phyloP scores from a whole-genome alignment of 2,888 invertebrate genomes.

The Caenorhabditis sp. region DNA sequence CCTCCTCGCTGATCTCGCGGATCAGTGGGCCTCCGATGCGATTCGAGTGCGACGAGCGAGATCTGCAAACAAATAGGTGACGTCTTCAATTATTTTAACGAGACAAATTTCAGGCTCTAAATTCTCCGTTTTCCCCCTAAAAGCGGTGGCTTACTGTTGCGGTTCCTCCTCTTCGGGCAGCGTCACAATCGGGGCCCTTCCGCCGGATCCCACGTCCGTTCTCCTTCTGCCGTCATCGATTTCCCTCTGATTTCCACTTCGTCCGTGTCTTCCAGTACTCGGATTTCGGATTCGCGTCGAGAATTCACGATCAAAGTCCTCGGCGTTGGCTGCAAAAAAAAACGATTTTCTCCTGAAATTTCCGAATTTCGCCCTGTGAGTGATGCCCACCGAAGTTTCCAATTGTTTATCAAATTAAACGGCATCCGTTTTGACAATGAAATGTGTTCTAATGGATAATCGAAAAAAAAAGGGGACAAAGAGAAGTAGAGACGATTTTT shows the following conservation, averaged over 20 bases:
- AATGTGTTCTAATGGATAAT: too few relatives aligned
- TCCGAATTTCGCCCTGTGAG: too few relatives aligned
- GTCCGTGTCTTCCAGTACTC: conserved; percentile 4
- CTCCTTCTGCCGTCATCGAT: conserved; percentile 22
- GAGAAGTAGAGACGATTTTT: too few relatives aligned
- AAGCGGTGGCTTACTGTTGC: conserved; percentile 11
- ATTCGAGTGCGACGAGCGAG: conserved; percentile 15
- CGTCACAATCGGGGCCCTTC: conserved; percentile 64
- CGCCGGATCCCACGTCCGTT: neutral
- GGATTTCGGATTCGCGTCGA: conserved; percentile 52
- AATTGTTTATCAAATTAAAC: too few relatives aligned
- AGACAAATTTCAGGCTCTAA: neutral
- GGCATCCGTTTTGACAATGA: too few relatives aligned
- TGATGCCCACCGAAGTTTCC: too few relatives aligned
- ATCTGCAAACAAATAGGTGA: conserved; percentile 17
- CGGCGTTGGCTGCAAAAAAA: conserved; percentile 75
- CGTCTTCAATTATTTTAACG: too few relatives aligned
- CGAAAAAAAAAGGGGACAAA: too few relatives aligned
- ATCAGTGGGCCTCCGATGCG: conserved; percentile 67
- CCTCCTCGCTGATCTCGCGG: conserved; percentile 76
- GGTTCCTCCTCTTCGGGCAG: conserved; percentile 69
- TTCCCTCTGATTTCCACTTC: conserved; percentile 12
- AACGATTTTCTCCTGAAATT: too few relatives aligned
- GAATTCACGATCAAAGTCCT: conserved; percentile 75
- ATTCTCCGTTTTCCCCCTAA: neutral